These are phyloP conservation scores for Lordiphosa fenestrarum DNA, from an alignment of 2,888 invertebrate genomes.

Conservation along the genomic window DNA sequence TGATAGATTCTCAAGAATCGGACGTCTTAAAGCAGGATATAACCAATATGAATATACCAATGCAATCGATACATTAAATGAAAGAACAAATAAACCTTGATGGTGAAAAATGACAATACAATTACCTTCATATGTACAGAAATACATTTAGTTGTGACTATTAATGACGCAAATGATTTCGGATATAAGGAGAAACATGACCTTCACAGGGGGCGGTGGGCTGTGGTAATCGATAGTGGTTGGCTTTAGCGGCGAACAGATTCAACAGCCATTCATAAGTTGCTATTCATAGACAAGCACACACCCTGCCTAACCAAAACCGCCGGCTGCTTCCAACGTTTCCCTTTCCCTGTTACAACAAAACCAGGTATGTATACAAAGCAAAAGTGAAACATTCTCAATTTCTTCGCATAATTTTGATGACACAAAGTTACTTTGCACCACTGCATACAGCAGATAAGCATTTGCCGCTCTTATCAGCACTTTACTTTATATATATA, in stretches of 20 bases:
- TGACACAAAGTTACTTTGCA: constrained; percentile 25
- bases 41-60: constrained; percentile 1
- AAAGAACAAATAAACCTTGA: constrained; percentile 11
- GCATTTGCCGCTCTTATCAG: constrained; percentile 11
- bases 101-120: constrained; percentile 19
- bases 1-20: too few species aligned
- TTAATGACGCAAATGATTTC: constrained; percentile 12
- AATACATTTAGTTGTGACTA: constrained; percentile 29
- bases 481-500: constrained; percentile 1
- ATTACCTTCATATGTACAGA: too few species aligned
- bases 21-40: too few species aligned
- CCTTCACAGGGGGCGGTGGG: constrained; percentile 33
- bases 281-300: constrained; percentile 48
- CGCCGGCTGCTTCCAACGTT: background rate
- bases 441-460: constrained; percentile 29
- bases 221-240: constrained; percentile 57
- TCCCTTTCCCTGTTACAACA: too few species aligned
- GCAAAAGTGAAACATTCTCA: background rate
- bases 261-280: constrained; percentile 29
- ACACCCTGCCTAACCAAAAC: too few species aligned
- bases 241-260: constrained; percentile 42
- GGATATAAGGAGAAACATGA: constrained; percentile 31
- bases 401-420: constrained; percentile 11
- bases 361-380: too few species aligned
- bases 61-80: constrained; percentile 12